Base-by-base conservation (phyloP, 2,797 vertebrate species). In the Cetoscarus ocellatus region DNA sequence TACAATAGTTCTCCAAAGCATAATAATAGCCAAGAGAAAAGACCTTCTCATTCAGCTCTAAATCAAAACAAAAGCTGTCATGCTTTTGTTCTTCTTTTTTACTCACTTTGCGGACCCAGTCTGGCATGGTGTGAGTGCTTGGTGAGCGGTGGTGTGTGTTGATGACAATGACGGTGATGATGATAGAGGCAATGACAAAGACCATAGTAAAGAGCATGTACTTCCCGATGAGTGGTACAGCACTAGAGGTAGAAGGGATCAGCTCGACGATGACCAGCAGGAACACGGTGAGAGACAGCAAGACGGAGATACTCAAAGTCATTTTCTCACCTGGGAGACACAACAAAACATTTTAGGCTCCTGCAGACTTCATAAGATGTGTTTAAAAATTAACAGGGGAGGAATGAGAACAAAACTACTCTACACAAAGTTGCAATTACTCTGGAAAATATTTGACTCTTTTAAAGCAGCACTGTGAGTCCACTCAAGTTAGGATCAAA, bases 131-230 rank as follows among this genome's bases (percentile, higher is more conserved):
- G 52, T 98, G 97, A 7, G 97, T 98, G 90, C 96, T 97, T 1
- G 97, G 97, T 1, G 96, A 97, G 73, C 96, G 97, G 87, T 98
- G 97, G 90, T 99, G 97, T 1, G 95, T 98, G 88, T 99, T 98
- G 94, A 99, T 99, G 89, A 99, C 94, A 0, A 98, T 95, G 86
- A 99, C 97, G 0, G 97, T 98, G 91, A 98, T 97, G 77, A 99
- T 95, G 91, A 99, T 99, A 18, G 97, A 97, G 0, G 96, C 88
- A 0, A 98, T 98, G 93, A 99, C 97, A 0, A 98, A 97, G 72
- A 98, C 96, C 97, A 99, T 98, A 73, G 97, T 99, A 77, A 99
- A 99, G 67, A 99, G 87, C 97, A 99, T 99, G 92, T 98, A 99
- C 90, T 98, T 99, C 82, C 97, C 97, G 5, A 98, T 99, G 83